Base-by-base conservation (phyloP, 1,140 invertebrate genomes). In the Laodelphax striatellus region DNA sequence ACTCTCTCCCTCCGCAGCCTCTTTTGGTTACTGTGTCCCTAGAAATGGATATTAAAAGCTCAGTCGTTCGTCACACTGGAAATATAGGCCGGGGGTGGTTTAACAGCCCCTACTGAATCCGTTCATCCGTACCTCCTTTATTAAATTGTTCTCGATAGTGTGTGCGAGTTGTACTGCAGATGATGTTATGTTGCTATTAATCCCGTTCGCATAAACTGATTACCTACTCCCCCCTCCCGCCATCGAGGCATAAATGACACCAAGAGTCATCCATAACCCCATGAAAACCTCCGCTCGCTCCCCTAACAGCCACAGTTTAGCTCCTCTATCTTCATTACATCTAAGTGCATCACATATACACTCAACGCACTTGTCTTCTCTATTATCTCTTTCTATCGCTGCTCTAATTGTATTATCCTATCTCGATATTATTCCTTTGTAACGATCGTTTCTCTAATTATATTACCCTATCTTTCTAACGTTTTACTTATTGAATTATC, bases 41-140 rank as follows among this genome's bases (percentile, higher is more conserved):
- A 19, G 21, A 19, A 50, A 19, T 17, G 16, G 21, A 58, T 58
- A 58, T 58, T 58, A 58, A 58, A 58, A 58, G 56, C 56, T 28
- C 22, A 24, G 41, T 44, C 38, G 46, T 58, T 58, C 56, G 56
- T 58, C 56, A 58, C 56, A 58, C 38, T 58, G 16, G 6, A 19
- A 50, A 50, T 22, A 17, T 17, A 19, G 21, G 21, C 46, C 16
- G 46, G 16, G 21, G 46, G 16, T 1, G 46, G 16, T 8, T 8
- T 22, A 50, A 22, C 46, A 50, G 11, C 21, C 46, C 16, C 46
- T 22, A 50, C 46, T 10, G 46, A 5, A 50, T 8, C 34, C 34
- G 10, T 38, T 38, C 34, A 38, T 38, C 55, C 16, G 6, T 28
- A 28, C 24, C 55, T 44, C 42, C 56, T 41, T 44, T 58, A 58